Conservation (phyloP, 2,888 invertebrate genomes). For the Standfussiana lucernea region DNA sequence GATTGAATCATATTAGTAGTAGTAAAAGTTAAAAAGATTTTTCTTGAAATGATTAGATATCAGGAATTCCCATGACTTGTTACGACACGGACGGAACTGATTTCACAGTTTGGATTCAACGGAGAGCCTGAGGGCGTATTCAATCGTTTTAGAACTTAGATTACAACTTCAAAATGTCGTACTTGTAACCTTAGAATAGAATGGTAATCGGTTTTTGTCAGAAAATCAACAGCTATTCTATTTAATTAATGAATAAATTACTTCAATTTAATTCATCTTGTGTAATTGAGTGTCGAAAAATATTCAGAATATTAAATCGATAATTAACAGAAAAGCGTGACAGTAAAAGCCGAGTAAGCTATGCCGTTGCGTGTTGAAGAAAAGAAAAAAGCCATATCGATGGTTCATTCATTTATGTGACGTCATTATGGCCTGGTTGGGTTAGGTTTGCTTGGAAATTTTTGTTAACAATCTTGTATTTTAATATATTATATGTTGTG, state of each 20-base stretch:
- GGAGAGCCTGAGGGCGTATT: neutral
- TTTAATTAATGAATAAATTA: neutral
- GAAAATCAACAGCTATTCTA: neutral
- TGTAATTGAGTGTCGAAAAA: neutral
- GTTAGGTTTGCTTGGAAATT: slow-evolving; percentile 93
- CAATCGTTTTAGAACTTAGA: neutral
- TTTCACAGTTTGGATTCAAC: no score
- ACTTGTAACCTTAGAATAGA: neutral
- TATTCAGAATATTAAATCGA: slow-evolving; percentile 18
- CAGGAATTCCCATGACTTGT: neutral
- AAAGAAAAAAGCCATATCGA: slow-evolving; percentile 60
- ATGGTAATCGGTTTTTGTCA: neutral
- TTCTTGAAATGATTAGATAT: neutral
- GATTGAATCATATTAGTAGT: no score
- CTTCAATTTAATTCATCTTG: neutral
- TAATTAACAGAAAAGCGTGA: slow-evolving; percentile 36
- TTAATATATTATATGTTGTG: slow-evolving; percentile 91
- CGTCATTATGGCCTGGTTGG: slow-evolving; percentile 93
- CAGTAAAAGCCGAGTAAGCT: slow-evolving; percentile 50
- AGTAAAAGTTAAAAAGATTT: neutral
- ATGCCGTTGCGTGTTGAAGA: slow-evolving; percentile 56
- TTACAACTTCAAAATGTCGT: neutral
- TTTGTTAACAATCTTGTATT: slow-evolving; percentile 92
- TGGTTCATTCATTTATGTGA: slow-evolving; percentile 85
- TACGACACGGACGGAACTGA: neutral